Conservation (phyloP, 2,113 vertebrate genomes). For the Sinocyclocheilus grahami region DNA sequence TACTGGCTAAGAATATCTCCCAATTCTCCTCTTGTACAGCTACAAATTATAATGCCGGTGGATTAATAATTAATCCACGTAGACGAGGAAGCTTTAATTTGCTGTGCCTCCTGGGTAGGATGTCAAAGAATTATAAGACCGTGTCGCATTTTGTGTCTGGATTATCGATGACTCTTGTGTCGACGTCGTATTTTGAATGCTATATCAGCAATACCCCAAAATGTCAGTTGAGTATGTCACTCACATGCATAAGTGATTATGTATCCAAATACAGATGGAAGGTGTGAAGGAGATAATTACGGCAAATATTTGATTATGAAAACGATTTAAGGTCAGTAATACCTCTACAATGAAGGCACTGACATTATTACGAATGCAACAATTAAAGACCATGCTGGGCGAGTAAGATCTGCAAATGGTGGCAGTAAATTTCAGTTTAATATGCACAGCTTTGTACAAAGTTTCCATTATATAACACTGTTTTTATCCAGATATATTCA, state of each 20-base stretch:
- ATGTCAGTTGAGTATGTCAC: not conserved
- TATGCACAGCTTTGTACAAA: not conserved
- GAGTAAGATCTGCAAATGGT: not conserved
- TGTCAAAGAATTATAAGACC: constrained; percentile 38
- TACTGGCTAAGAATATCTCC: constrained; percentile 20
- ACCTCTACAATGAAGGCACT: not conserved
- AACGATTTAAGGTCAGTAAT: not conserved
- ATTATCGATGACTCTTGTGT: constrained; percentile 13
- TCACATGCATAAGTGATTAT: too few species aligned
- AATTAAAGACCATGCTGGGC: not conserved
- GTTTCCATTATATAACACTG: too few species aligned
- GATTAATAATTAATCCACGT: constrained; percentile 43
- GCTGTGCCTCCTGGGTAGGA: constrained; percentile 21
- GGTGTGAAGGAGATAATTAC: not conserved
- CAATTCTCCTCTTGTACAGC: constrained; percentile 28
- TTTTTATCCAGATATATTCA: too few species aligned
- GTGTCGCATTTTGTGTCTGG: not conserved
- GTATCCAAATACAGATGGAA: too few species aligned
- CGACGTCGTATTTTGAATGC: not conserved
- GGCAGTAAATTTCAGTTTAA: not conserved
- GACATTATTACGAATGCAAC: constrained; percentile 10
- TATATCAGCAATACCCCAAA: not conserved
- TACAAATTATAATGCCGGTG: constrained; percentile 39
- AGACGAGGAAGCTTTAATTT: constrained; percentile 20
- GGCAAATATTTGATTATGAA: not conserved